Conservation (phyloP, 2,888 invertebrate genomes). For the Rhagium mordax region DNA sequence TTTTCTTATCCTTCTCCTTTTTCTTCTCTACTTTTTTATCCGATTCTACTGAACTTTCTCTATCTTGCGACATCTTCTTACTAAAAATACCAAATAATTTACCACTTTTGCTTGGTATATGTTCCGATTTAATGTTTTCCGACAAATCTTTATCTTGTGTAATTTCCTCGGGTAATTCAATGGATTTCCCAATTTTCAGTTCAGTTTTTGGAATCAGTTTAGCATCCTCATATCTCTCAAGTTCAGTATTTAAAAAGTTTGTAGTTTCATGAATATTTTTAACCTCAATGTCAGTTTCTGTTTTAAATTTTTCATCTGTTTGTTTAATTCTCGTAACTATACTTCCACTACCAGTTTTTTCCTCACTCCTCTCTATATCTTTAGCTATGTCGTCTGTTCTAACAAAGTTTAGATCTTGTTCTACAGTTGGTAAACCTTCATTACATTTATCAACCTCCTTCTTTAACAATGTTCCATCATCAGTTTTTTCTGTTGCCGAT, state of each 20-base stretch:
- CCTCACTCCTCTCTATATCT: constrained; percentile 3
- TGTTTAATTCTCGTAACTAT: neutral
- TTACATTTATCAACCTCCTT: constrained; percentile 39
- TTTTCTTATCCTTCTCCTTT: constrained; percentile 38
- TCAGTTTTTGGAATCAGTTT: neutral
- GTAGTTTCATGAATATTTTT: constrained; percentile 51
- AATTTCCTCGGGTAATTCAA: constrained; percentile 11
- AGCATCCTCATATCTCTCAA: constrained; percentile 15
- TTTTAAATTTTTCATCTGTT: neutral
- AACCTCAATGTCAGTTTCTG: constrained; percentile 38
- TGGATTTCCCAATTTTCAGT: neutral
- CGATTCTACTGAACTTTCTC: constrained; percentile 43
- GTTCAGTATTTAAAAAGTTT: constrained; percentile 51
- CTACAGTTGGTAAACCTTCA: constrained; percentile 22
- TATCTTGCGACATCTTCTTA: constrained; percentile 57
- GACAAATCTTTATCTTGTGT: constrained; percentile 7
- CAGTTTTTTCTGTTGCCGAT: constrained; percentile 33
- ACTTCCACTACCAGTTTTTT: neutral
- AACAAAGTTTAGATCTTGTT: neutral
- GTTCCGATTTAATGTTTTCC: constrained; percentile 40
- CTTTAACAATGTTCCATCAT: constrained; percentile 28
- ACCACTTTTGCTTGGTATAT: constrained; percentile 31
- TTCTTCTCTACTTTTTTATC: constrained; percentile 47
- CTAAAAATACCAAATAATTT: constrained; percentile 59
- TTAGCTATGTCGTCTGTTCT: neutral